A percentile compares a stretch with the other conserved stretches of the same genome.
Conservation (phyloP, 37 sponge, comb jelly and placozoan species). For the Chondrilla cf. caribensis region DNA sequence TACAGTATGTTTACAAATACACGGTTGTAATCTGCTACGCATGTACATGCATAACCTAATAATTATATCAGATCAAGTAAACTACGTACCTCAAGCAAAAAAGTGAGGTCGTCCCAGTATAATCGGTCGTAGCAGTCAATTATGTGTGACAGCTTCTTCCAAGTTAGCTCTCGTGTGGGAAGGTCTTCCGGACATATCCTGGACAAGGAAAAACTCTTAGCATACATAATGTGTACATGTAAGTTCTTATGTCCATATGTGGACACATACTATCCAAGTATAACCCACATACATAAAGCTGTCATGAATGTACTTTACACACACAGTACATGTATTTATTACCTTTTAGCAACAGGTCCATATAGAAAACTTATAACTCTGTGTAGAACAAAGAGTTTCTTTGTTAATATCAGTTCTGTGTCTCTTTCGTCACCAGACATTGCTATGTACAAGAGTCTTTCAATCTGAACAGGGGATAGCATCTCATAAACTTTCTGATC, state of each 20-base stretch:
- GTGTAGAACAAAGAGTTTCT: not conserved
- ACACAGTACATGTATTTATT: not conserved
- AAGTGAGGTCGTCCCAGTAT: slow-evolving; percentile 3
- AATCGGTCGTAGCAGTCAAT: slow-evolving; percentile 3
- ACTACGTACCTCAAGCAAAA: slow-evolving; percentile 12
- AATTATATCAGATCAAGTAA: no score
- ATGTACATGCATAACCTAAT: no score
- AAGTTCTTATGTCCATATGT: no score
- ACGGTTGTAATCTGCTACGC: no score
- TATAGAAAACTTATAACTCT: slow-evolving; percentile 12
- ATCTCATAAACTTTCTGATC: no score
- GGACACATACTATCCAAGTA: no score
- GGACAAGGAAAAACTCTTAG: no score
- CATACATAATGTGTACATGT: no score
- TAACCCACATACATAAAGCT: no score
- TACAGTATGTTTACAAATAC: no score
- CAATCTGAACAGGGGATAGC: not conserved
- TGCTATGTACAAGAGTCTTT: not conserved
- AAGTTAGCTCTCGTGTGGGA: not conserved
- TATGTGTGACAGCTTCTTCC: slow-evolving; percentile 3
- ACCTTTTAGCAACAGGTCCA: slow-evolving; percentile 14
- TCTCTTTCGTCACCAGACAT: slow-evolving; percentile 2
- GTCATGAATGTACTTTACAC: no score
- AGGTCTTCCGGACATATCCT: slow-evolving; percentile 7
- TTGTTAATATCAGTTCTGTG: not conserved